A percentile compares a stretch with the other conserved stretches of the same genome.
Conservation (phyloP, 2,888 invertebrate genomes). For the Cephus nigrinus region DNA sequence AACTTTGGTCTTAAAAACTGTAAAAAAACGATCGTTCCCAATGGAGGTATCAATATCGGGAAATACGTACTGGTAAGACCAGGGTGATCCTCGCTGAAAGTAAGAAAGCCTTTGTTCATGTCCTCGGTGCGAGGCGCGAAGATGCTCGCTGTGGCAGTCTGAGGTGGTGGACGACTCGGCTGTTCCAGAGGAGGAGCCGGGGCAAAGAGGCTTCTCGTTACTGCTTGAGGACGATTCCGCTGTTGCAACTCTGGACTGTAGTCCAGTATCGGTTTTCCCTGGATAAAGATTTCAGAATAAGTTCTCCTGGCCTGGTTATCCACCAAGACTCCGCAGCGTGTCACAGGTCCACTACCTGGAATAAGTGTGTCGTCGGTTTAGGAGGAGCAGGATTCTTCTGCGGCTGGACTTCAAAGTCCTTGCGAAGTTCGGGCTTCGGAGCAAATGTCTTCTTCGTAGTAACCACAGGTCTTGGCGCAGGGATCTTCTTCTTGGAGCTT, state of each 20-base stretch:
- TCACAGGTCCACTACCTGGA: constrained; percentile 40
- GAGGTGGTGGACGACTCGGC: constrained; percentile 66
- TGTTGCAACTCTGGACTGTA: constrained; percentile 36
- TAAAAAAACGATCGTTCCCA: background rate
- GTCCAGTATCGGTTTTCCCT: constrained; percentile 50
- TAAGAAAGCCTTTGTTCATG: constrained; percentile 93
- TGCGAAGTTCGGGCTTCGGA: constrained; percentile 14
- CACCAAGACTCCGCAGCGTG: background rate
- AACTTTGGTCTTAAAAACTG: background rate
- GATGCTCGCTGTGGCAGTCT: constrained; percentile 79
- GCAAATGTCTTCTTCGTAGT: constrained; percentile 30
- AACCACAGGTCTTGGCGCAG: constrained; percentile 31
- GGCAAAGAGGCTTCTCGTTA: constrained; percentile 45
- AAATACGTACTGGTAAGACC: constrained; percentile 85
- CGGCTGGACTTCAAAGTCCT: constrained; percentile 27
- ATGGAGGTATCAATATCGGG: background rate
- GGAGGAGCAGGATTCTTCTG: constrained; percentile 25
- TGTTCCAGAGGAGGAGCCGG: constrained; percentile 29
- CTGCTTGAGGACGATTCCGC: constrained; percentile 39
- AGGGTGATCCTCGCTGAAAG: constrained; percentile 85
- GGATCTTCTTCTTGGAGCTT: constrained; percentile 7
- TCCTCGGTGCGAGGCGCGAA: constrained; percentile 88
- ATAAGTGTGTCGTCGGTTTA: constrained; percentile 16
- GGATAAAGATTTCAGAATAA: constrained; percentile 14
- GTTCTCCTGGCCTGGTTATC: background rate